Percentiles rank a stretch among this genome's conserved stretches.
These are phyloP conservation scores for Drosophila baimaii DNA, from an alignment of 1,140 invertebrate species.

Conservation along the genomic window DNA sequence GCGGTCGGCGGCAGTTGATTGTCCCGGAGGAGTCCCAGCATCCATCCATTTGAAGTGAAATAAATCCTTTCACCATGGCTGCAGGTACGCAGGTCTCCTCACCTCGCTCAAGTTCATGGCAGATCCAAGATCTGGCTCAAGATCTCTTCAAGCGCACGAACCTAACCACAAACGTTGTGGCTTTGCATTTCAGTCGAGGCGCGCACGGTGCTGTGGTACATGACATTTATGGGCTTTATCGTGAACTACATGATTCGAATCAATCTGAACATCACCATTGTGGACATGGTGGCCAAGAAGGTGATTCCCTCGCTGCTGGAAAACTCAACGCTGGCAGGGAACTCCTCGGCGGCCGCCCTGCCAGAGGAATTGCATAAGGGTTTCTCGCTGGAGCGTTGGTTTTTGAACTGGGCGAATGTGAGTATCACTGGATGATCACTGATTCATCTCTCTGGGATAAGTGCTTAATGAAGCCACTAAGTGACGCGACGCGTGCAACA, in stretches of 20 bases:
- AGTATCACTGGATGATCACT: constrained; percentile 36
- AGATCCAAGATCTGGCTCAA: constrained; percentile 60
- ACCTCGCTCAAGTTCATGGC: constrained; percentile 43
- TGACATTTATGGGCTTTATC: constrained; percentile 90
- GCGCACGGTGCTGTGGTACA: constrained; percentile 87
- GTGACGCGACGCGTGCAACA: constrained; percentile 18
- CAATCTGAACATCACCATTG: constrained; percentile 94
- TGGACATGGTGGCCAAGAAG: constrained; percentile 89
- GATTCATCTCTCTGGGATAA: constrained; percentile 43
- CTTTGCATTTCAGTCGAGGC: constrained; percentile 73
- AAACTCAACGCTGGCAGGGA: constrained; percentile 24
- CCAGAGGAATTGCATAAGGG: constrained; percentile 25
- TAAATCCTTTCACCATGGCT: constrained; percentile 48
- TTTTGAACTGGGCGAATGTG: constrained; percentile 72
- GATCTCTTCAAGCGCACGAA: constrained; percentile 39
- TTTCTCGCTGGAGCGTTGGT: constrained; percentile 68
- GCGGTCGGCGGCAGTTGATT: constrained; percentile 31
- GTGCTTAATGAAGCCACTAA: constrained; percentile 44
- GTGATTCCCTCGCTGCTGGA: constrained; percentile 39
- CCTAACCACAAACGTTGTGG: constrained; percentile 60
- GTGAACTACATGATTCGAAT: constrained; percentile 93
- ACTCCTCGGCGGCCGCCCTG: constrained; percentile 9
- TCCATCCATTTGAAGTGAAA: neutral
- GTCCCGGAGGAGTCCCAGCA: constrained; percentile 5
- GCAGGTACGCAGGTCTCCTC: constrained; percentile 53